Conservation (phyloP, 2,113 vertebrate species). For the Perognathus longimembris region DNA sequence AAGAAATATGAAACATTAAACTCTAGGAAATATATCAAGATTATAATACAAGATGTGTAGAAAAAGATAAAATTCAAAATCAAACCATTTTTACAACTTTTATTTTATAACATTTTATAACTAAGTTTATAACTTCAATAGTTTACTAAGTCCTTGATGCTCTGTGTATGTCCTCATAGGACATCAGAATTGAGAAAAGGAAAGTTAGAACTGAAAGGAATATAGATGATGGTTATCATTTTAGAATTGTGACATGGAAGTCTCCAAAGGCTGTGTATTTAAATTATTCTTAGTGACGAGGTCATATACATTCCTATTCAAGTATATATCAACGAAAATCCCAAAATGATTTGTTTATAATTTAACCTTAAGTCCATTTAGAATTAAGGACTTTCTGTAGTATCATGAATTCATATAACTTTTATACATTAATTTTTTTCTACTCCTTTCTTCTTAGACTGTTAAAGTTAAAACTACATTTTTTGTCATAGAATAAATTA, state of each 20-base stretch:
- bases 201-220: background rate
- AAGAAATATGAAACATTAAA: background rate
- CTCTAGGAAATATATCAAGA: background rate
- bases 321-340: background rate
- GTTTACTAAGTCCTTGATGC: background rate
- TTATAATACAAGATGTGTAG: background rate
- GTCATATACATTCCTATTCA: background rate
- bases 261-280: background rate
- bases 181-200: background rate
- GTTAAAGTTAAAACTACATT: background rate
- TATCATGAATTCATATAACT: background rate
- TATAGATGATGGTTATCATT: background rate
- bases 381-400: background rate
- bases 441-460: background rate
- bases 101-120: no score
- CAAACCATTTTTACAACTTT: background rate
- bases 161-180: background rate
- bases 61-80: background rate
- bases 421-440: background rate
- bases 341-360: background rate
- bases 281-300: background rate
- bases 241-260: background rate
- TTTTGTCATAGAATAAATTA: background rate
- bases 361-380: conserved; percentile 19
- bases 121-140: background rate